A percentile compares a stretch with the other conserved stretches of the same genome.
Conservation (phyloP, 1,140 invertebrate species). For the Penaeus chinensis region DNA sequence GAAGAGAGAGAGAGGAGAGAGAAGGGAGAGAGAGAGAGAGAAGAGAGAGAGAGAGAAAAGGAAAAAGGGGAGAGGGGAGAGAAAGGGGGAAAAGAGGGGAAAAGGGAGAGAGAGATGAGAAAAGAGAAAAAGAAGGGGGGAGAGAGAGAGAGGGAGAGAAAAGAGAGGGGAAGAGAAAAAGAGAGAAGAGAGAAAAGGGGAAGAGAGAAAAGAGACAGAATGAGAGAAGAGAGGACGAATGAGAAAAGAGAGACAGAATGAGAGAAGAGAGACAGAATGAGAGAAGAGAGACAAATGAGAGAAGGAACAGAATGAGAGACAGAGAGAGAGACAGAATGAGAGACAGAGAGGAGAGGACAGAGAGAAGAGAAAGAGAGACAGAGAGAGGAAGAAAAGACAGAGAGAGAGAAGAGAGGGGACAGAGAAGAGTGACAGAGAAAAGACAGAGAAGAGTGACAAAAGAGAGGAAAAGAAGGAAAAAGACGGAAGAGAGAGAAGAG, state of each 20-base stretch:
- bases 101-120: background rate
- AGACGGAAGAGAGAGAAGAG: too few relatives aligned
- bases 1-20: too few relatives aligned
- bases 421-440: background rate
- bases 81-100: background rate
- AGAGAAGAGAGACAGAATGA: background rate
- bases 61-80: background rate
- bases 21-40: background rate
- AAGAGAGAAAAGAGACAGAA: too few relatives aligned
- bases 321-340: background rate
- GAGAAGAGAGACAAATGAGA: background rate
- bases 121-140: background rate
- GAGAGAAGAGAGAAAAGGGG: too few relatives aligned
- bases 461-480: too few relatives aligned
- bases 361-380: too few relatives aligned
- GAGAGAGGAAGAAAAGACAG: too few relatives aligned
- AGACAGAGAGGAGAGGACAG: background rate
- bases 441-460: too few relatives aligned
- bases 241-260: too few relatives aligned
- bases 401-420: too few relatives aligned
- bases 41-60: background rate
- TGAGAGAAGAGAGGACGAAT: too few relatives aligned
- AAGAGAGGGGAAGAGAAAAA: too few relatives aligned
- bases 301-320: background rate
- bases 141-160: background rate